Evolutionary conservation across 2,113 vertebrate species (phyloP).

Genomic region (Apeltes quadracus): DNA sequence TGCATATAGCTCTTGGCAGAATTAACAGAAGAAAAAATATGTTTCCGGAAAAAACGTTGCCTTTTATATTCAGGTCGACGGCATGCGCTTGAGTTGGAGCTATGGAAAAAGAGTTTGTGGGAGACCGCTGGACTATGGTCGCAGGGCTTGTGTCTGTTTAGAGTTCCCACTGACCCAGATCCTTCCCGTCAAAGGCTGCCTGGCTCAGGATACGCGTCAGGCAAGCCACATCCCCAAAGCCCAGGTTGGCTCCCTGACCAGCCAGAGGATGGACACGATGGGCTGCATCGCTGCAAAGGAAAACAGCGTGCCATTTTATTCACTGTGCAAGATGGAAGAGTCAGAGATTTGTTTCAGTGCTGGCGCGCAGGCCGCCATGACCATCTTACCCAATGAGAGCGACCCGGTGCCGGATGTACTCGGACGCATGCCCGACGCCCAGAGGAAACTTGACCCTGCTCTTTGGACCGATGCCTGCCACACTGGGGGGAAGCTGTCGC

Average conservation of each 20-base stretch:
- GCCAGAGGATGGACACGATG: conserved; percentile 97
- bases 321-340: background rate
- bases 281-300: conserved; percentile 89
- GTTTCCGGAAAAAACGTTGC: conserved; percentile 50
- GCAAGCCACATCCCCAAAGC: conserved; percentile 92
- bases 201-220: conserved; percentile 88
- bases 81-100: conserved; percentile 38
- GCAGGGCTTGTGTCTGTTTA: conserved; percentile 52
- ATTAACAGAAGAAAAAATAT: conserved; percentile 42
- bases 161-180: conserved; percentile 87
- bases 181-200: conserved; percentile 92
- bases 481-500: conserved; percentile 93
- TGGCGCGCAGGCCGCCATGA: background rate
- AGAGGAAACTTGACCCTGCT: conserved; percentile 91
- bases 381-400: conserved; percentile 91
- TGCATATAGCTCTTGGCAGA: conserved; percentile 44
- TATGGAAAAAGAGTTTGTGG: conserved; percentile 69
- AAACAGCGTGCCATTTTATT: conserved; percentile 19
- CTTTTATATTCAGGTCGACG: conserved; percentile 63
- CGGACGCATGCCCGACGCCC: conserved; percentile 90
- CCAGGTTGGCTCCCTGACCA: conserved; percentile 97
- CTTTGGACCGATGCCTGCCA: conserved; percentile 85
- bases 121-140: conserved; percentile 50
- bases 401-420: conserved; percentile 90
- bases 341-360: too few relatives aligned